Evolutionary conservation across 2,888 invertebrate species (phyloP).

Genomic region (Lacanobia oleracea): DNA sequence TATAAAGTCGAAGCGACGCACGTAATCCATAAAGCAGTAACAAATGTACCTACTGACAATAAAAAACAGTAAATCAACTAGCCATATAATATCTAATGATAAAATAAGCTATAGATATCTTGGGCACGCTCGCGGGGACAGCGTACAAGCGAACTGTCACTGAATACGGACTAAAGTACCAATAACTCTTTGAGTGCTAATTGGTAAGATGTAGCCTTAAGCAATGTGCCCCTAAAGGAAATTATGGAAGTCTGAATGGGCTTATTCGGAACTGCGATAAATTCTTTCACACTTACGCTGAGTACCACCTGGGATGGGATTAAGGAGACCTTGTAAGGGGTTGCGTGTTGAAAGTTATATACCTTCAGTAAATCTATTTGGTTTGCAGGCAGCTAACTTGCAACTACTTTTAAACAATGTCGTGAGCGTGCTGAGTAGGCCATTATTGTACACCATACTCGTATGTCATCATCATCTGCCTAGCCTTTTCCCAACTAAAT

Average conservation of each 20-base stretch:
- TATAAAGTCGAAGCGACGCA: constrained; percentile 4
- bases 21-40: constrained; percentile 26
- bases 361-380: no score
- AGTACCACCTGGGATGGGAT: neutral
- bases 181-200: constrained; percentile 50
- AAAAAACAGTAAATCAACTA: constrained; percentile 26
- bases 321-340: constrained; percentile 7
- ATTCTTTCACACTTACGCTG: constrained; percentile 48
- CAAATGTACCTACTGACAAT: constrained; percentile 19
- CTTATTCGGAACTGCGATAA: constrained; percentile 42
- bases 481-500: no score
- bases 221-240: constrained; percentile 27
- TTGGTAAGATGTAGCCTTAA: constrained; percentile 40
- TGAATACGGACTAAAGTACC: constrained; percentile 35
- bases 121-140: constrained; percentile 23
- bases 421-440: no score
- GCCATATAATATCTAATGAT: constrained; percentile 33
- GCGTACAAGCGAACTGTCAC: constrained; percentile 27
- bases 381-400: no score
- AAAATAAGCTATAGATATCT: constrained; percentile 52
- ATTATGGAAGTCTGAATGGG: constrained; percentile 34
- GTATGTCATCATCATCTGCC: no score
- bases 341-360: neutral
- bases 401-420: no score
- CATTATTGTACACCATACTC: no score